Conservation (phyloP, 2,797 vertebrate genomes). For the Acanthornis magna region DNA sequence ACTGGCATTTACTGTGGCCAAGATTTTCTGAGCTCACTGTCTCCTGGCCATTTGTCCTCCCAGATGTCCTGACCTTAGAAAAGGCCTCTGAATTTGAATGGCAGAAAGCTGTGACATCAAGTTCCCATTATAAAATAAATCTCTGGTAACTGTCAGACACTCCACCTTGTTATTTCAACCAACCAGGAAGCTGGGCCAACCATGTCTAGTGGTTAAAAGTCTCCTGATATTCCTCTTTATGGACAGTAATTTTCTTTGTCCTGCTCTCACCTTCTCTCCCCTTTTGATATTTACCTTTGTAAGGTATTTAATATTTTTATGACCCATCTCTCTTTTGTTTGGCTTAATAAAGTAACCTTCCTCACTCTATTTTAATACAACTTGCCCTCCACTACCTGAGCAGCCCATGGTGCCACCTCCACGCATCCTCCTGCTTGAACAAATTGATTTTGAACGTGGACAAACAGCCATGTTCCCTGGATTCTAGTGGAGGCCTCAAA, state of each 20-base stretch:
- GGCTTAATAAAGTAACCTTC: background rate
- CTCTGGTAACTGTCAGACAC: background rate
- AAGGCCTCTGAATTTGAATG: background rate
- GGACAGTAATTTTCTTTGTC: background rate
- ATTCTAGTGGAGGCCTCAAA: background rate
- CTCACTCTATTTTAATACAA: background rate
- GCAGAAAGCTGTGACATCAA: background rate
- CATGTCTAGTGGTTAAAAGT: background rate
- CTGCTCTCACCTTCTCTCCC: background rate
- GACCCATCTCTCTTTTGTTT: background rate
- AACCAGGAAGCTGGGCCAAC: background rate
- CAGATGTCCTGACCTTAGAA: conserved; percentile 11
- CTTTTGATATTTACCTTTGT: background rate
- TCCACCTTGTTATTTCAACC: background rate
- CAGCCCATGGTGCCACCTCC: background rate
- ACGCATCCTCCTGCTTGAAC: background rate
- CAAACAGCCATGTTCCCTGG: background rate
- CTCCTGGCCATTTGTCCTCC: conserved; percentile 6
- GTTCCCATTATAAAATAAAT: background rate
- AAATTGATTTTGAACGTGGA: background rate
- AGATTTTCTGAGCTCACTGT: background rate
- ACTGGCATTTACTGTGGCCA: conserved; percentile 39
- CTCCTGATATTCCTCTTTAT: background rate
- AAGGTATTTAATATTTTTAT: background rate
- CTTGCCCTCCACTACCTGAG: background rate